Base-by-base conservation (phyloP, 2,888 invertebrate species). In the Mayetiola destructor region DNA sequence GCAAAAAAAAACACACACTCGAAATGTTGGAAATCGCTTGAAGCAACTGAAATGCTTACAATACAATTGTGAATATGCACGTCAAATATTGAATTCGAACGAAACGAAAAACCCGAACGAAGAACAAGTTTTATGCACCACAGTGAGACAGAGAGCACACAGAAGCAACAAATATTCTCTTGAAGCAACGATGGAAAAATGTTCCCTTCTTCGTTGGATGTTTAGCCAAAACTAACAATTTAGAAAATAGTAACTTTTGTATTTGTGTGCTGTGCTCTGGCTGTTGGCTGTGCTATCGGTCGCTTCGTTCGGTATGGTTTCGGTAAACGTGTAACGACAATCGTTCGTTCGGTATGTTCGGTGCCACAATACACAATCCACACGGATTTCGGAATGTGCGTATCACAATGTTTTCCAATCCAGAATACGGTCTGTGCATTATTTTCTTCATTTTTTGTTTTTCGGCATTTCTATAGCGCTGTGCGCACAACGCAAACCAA, bases 171-270 rank as follows among this genome's bases (percentile, higher is more conserved):
- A 48, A 9, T 3, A n/a, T 8, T 27, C 27, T 21, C 8, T 3
- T 20, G 27, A n/a, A 48, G 37, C 48, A 27, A 48, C 48, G 48
- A 48, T 27, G 48, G 27, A 27, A 48, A 48, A 48, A 27, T 48
- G 48, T 48, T 48, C 48, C 48, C 48, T 48, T 48, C 48, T 48
- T 48, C 48, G 48, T 48, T 27, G 48, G 27, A 48, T 48, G 48
- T 48, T 48, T 48, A 48, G 48, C 27, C 48, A 48, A 48, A 48
- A 48, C 48, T 48, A 27, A 48, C 27, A 48, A 48, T 48, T 48
- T 48, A 48, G 48, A 48, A 48, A 48, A 48, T 48, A 48, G 48
- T 48, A 48, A 48, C 48, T 48, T 48, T 48, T 48, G 48, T 48
- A 48, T 48, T 48, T 48, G 48, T 48, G 48, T 48, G 48, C 27